phyloP scores from a whole-genome alignment of 1,140 invertebrate genomes.

The Asobara japonica region DNA sequence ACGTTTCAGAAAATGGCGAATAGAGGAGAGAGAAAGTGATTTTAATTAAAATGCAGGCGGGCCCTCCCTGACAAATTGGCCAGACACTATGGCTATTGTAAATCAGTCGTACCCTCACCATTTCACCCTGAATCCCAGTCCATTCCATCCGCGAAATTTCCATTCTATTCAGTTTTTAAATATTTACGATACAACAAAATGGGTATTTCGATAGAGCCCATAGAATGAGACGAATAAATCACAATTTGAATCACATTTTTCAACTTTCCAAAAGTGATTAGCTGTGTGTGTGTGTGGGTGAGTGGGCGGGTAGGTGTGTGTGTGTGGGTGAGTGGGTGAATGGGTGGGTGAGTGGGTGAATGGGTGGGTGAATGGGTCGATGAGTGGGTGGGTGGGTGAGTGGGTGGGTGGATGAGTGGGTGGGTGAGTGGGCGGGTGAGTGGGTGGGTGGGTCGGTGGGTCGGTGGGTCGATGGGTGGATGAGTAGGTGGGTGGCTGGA shows the following conservation, averaged over 20 bases:
- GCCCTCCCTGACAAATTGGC: slow-evolving; percentile 34
- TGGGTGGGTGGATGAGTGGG: too few relatives aligned
- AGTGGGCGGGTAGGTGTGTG: too few relatives aligned
- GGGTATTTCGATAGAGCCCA: neutral
- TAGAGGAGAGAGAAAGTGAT: slow-evolving; percentile 23
- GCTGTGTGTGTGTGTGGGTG: too few relatives aligned
- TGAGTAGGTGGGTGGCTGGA: too few relatives aligned
- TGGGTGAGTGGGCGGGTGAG: too few relatives aligned
- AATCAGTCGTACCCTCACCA: slow-evolving; percentile 30
- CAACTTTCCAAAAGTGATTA: neutral
- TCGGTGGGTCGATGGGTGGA: too few relatives aligned
- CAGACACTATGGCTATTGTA: slow-evolving; percentile 31
- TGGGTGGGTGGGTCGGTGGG: too few relatives aligned
- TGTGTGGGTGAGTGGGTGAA: too few relatives aligned
- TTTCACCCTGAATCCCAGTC: neutral
- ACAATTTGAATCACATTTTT: neutral
- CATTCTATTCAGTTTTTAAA: neutral
- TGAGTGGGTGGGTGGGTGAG: too few relatives aligned
- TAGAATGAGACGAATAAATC: neutral
- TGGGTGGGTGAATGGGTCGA: too few relatives aligned
- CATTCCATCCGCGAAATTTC: neutral
- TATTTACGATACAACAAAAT: neutral
- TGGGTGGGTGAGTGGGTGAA: too few relatives aligned
- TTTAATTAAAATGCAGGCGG: slow-evolving; percentile 32
- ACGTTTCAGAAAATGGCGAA: slow-evolving; percentile 25